phyloP scores from a whole-genome alignment of 2,113 vertebrate species.

The Heterotilapia buettikoferi region DNA sequence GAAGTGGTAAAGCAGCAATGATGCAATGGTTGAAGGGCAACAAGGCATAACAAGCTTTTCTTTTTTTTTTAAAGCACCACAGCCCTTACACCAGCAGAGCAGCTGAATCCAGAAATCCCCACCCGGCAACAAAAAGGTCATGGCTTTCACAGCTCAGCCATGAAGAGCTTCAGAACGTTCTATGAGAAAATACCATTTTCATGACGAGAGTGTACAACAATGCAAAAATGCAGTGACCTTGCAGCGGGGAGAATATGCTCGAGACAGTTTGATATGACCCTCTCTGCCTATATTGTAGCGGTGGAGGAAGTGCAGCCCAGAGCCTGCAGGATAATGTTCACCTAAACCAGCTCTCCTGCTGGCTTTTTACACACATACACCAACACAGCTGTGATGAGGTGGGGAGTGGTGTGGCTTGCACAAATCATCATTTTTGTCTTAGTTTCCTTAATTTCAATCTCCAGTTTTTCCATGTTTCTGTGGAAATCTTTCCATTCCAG shows the following conservation, averaged over 20 bases:
- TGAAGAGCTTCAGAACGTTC: constrained; percentile 8
- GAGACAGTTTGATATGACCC: constrained; percentile 32
- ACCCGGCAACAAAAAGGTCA: constrained; percentile 36
- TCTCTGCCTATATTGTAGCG: constrained; percentile 22
- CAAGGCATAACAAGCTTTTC: constrained; percentile 12
- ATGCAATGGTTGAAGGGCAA: constrained; percentile 20
- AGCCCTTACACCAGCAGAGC: constrained; percentile 9
- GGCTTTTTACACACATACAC: neutral
- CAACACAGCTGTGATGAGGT: neutral
- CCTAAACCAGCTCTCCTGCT: constrained; percentile 8
- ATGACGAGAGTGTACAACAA: constrained; percentile 11
- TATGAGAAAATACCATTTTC: constrained; percentile 25
- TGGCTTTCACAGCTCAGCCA: constrained; percentile 23
- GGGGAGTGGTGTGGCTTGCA: neutral
- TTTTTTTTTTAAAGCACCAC: neutral
- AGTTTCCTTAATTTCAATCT: constrained; percentile 68
- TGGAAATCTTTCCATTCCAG: neutral
- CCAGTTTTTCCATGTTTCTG: neutral
- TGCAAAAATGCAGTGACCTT: constrained; percentile 22
- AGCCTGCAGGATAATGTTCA: neutral
- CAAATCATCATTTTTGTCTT: neutral
- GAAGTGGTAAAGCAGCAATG: neutral
- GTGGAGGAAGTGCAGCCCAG: constrained; percentile 16
- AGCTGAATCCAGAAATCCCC: constrained; percentile 43
- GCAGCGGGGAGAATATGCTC: neutral